A percentile compares a stretch with the other conserved stretches of the same genome.
Evolutionary conservation across 2,797 vertebrate species (phyloP).

Genomic region (Syndactyla subalaris): DNA sequence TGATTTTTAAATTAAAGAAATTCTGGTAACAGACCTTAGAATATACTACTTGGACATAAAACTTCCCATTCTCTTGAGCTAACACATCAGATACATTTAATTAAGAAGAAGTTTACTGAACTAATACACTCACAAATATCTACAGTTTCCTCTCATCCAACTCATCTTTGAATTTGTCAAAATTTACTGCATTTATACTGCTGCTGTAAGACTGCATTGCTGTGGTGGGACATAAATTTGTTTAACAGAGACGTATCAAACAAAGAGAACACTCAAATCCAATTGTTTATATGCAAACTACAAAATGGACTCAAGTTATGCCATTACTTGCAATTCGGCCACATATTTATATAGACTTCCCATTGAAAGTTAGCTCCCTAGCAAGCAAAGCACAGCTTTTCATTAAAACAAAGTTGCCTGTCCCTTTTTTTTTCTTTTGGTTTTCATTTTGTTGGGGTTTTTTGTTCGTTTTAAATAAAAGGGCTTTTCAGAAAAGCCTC

Average conservation of each 20-base stretch:
- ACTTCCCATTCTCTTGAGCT: neutral
- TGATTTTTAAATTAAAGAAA: neutral
- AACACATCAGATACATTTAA: neutral
- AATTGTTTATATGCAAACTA: neutral
- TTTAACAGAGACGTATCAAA: neutral
- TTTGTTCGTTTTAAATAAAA: neutral
- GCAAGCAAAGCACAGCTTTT: neutral
- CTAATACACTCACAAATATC: neutral
- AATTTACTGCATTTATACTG: neutral
- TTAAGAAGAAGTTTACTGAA: neutral
- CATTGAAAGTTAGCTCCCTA: neutral
- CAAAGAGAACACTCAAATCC: neutral
- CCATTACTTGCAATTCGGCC: neutral
- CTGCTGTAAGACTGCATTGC: neutral
- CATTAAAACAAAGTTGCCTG: neutral
- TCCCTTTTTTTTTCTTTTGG: rapidly evolving
- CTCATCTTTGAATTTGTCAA: neutral
- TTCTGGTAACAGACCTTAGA: neutral
- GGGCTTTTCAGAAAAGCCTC: neutral
- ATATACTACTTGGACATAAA: neutral
- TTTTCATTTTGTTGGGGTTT: neutral
- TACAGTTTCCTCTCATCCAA: neutral
- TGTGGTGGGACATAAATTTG: neutral
- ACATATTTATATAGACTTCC: neutral
- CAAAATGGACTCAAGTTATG: neutral